These are phyloP conservation scores for Plumapathes pennacea DNA, from an alignment of 92 coral and sea anemone species.

Conservation along the genomic window DNA sequence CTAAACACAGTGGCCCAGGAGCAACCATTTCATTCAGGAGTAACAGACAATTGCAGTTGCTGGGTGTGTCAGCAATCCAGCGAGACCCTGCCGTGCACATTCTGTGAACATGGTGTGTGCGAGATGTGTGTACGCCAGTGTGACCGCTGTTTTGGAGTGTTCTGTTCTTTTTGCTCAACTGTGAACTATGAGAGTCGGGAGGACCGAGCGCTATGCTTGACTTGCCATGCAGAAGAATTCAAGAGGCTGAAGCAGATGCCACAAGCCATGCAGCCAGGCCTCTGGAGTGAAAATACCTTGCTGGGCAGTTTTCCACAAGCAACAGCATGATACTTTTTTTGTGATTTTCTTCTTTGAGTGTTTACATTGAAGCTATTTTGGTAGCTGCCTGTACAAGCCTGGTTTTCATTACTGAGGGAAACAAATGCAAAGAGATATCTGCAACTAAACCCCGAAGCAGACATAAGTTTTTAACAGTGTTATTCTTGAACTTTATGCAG, in stretches of 20 bases:
- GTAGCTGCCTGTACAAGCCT: no score
- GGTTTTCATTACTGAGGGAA: no score
- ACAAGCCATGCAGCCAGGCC: background rate
- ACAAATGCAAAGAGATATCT: no score
- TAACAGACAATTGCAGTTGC: conserved; percentile 53
- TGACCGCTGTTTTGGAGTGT: conserved; percentile 77
- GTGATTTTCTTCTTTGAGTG: background rate
- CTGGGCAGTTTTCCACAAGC: conserved; percentile 14
- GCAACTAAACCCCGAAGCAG: no score
- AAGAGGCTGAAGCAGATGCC: conserved; percentile 22
- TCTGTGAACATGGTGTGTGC: conserved; percentile 78
- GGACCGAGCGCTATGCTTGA: conserved; percentile 75
- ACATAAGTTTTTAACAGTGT: no score
- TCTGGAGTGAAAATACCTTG: background rate
- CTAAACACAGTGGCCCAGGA: background rate
- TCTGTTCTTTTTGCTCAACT: conserved; percentile 79
- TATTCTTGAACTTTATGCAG: no score
- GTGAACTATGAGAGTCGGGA: conserved; percentile 72
- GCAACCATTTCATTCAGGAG: conserved; percentile 1
- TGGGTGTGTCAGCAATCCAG: conserved; percentile 74
- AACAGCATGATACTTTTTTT: conserved; percentile 5
- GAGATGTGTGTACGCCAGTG: conserved; percentile 94
- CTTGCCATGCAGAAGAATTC: conserved; percentile 73
- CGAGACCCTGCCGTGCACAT: conserved; percentile 83
- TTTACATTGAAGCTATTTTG: no score